Evolutionary conservation across 1,140 invertebrate species (phyloP), one percentile per base, ranked within the genome.

Genomic region (Spodoptera frugiperda): DNA sequence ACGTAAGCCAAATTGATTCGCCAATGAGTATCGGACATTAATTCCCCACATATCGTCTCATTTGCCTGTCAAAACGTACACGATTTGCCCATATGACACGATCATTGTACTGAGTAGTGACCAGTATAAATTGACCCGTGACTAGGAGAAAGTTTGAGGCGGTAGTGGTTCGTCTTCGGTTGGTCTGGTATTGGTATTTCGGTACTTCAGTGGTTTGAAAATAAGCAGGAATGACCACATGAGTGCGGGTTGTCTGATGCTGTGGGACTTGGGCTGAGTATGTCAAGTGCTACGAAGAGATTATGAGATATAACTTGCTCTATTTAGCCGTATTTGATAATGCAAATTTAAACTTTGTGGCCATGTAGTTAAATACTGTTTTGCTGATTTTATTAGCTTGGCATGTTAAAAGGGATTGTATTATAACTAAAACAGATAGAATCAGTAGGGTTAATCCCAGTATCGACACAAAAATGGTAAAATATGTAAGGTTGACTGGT

Each of bases 201-300:
- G 33, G 33, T 39, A 39, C 33, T 39, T 39, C 33, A 57, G 17
- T 57, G 21, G 54, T 49, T 48, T 67, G 63, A 25, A 48, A 48
- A 67, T 67, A 67, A 67, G 44, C 63, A 49, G 44, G 44, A 25
- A 5, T 67, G 44, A 2, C 19, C 3, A 39, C 33, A 39, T 39
- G 33, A 10, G 10, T 10, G 61, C 44, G 61, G 63, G 17, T 0
- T 46, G 44, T 67, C 63, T 67, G 63, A 67, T 67, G 63, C 17
- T 49, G 44, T 67, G 44, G 63, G 61, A 65, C 5, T n/a, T 48
- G 6, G 15, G 15, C 10, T 10, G 39, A 67, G 63, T 67, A 67
- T 49, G 63, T 67, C 63, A 49, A 67, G 63, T 67, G 63, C 25
- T 48, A 19, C 3, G n/a, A 39, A 39, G 33, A 49, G 44, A 67